Conservation (phyloP, 2,113 vertebrate species). For the Oreochromis tanganicae region DNA sequence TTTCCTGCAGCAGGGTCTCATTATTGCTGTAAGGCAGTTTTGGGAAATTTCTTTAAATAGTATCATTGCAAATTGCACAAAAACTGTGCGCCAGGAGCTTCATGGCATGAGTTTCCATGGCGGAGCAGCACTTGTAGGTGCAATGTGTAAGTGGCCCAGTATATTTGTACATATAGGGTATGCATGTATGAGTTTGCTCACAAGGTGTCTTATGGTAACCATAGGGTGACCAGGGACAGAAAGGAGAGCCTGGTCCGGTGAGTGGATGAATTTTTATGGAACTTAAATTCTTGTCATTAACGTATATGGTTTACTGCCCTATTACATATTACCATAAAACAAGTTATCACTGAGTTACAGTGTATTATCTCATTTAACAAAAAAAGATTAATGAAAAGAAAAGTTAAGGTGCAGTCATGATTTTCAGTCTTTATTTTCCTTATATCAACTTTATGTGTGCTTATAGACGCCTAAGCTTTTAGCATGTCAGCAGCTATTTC, state of each 20-base stretch:
- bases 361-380: background rate
- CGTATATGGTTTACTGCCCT: background rate
- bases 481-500: background rate
- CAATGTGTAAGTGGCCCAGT: background rate
- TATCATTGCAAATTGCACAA: background rate
- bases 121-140: background rate
- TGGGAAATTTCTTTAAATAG: background rate
- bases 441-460: background rate
- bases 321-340: background rate
- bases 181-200: background rate
- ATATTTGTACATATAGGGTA: background rate
- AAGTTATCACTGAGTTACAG: background rate
- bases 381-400: background rate
- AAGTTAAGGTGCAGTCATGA: background rate
- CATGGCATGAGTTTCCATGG: background rate
- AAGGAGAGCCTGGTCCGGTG: conserved; percentile 64
- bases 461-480: background rate
- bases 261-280: conserved; percentile 8
- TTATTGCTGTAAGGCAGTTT: background rate
- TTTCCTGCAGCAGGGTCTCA: background rate
- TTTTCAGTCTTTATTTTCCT: background rate
- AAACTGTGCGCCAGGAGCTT: background rate
- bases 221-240: conserved; percentile 72
- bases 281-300: background rate
- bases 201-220: background rate